These are phyloP conservation scores for Triplophysa dalaica DNA, from an alignment of 2,113 vertebrate species.

Conservation along the genomic window DNA sequence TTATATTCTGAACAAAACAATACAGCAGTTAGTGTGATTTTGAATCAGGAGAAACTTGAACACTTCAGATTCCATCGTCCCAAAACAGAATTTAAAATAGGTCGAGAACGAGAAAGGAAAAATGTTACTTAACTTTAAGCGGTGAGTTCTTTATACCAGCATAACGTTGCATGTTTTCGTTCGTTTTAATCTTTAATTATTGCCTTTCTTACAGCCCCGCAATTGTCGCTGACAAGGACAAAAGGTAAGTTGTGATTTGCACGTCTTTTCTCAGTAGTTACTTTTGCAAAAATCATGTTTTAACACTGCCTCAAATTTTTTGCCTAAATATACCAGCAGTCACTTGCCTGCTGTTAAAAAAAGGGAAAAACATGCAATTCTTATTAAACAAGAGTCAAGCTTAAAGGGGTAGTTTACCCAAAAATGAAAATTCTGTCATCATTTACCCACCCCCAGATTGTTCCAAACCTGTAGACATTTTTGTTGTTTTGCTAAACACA, in stretches of 20 bases:
- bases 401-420: neutral
- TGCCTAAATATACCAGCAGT: neutral
- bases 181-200: neutral
- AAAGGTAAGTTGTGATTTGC: conserved; percentile 74
- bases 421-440: too few species aligned
- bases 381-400: neutral
- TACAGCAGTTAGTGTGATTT: conserved; percentile 60
- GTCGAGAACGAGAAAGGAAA: conserved; percentile 61
- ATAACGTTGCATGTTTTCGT: neutral
- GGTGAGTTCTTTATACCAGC: conserved; percentile 53
- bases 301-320: neutral
- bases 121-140: conserved; percentile 71
- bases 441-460: too few species aligned
- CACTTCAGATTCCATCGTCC: conserved; percentile 68
- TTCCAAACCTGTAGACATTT: too few species aligned
- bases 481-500: too few species aligned
- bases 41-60: conserved; percentile 60
- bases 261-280: neutral
- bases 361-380: neutral
- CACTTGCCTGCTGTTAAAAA: neutral
- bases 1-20: conserved; percentile 61
- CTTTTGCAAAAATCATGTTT: neutral
- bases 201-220: conserved; percentile 70
- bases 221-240: conserved; percentile 82
- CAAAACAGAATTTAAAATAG: conserved; percentile 62